A percentile compares a stretch with the other conserved stretches of the same genome.
These are phyloP conservation scores for Drosophila pandora DNA, from an alignment of 1,140 invertebrate species.

Conservation along the genomic window DNA sequence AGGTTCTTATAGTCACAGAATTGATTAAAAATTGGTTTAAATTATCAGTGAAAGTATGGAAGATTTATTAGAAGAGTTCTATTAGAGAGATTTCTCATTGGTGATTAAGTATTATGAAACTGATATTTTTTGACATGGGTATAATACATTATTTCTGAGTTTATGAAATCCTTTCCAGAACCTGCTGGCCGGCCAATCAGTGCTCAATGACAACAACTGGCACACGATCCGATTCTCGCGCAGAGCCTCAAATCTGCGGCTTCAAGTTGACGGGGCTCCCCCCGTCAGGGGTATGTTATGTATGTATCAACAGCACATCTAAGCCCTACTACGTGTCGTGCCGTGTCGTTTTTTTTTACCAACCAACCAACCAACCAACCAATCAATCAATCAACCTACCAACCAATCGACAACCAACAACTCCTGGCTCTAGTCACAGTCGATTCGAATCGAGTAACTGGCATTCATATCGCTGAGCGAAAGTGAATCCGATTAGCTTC, in stretches of 20 bases:
- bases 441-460: constrained; percentile 20
- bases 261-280: constrained; percentile 93
- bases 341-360: constrained; percentile 83
- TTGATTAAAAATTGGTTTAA: no score
- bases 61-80: no score
- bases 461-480: constrained; percentile 18
- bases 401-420: constrained; percentile 21
- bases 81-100: no score
- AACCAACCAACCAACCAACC: constrained; percentile 34
- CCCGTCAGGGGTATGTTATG: constrained; percentile 92
- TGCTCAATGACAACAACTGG: constrained; percentile 97
- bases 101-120: no score
- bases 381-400: constrained; percentile 16
- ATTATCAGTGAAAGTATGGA: no score
- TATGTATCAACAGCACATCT: constrained; percentile 88
- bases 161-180: constrained; percentile 85
- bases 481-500: constrained; percentile 38
- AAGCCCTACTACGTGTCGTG: constrained; percentile 84
- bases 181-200: constrained; percentile 90
- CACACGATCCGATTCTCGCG: constrained; percentile 95
- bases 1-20: no score
- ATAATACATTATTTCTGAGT: constrained; percentile 4
- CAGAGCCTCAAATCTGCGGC: constrained; percentile 91
- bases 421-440: neutral
- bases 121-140: no score